Base-by-base conservation (phyloP, 2,113 vertebrate species). In the Prunella himalayana region DNA sequence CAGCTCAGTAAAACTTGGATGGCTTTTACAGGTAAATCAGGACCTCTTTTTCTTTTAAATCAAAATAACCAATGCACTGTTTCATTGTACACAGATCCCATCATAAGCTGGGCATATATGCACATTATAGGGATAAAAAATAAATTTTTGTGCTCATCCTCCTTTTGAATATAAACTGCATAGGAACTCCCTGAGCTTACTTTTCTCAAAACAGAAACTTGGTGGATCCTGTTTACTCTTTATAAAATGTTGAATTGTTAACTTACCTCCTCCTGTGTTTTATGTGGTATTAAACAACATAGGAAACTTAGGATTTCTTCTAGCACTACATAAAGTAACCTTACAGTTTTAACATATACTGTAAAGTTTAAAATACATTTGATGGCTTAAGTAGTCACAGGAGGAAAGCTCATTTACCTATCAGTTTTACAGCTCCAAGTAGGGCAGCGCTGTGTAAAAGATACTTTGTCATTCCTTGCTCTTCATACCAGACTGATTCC, bases 341-440 rank as follows among this genome's bases (percentile, higher is more conserved):
- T 87, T 33, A 72, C 35, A 41, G 10, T 45, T 78, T 90, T 77
- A 91, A 90, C 93, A 90, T 41, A 73, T 11, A 51, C 47, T 8
- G 1, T 85, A 69, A 92, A 85, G 35, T 86, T 96, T 91, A 91
- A 94, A 91, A 94, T 39, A 30, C 33, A 70, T 93, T 96, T 94
- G 82, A 88, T 73, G 37, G 71, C 7, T 80, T 96, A 94, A 90
- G 47, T 51, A 70, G 73, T 88, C 75, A 59, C n/a, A 93, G 66
- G 39, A 87, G 78, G 54, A 91, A 92, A 90, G 54, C 59, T 93
- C 78, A 87, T 96, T 94, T 92, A 87, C 84, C 54, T 82, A 77
- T 73, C 57, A 85, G 33, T 84, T 95, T 92, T 82, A 94, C 61
- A 95, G 87, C 81, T 92, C 61, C 73, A 82, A 95, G 93, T 57